Conservation (phyloP, 2,888 invertebrate genomes). For the Chaitophorus viminalis region DNA sequence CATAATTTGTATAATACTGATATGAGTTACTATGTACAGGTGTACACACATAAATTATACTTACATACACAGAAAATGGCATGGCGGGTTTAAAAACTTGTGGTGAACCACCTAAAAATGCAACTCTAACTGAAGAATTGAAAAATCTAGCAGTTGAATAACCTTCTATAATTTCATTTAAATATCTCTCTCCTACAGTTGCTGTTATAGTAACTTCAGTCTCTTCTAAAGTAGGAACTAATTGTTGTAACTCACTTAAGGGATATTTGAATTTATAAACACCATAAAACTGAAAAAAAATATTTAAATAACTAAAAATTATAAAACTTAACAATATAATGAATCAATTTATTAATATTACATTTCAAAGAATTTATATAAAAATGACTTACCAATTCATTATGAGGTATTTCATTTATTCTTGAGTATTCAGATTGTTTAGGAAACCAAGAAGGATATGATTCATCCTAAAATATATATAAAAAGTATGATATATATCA, state of each 20-base stretch:
- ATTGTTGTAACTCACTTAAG: constrained; percentile 78
- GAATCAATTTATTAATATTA: background rate
- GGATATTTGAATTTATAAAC: constrained; percentile 88
- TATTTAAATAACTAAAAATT: constrained; percentile 58
- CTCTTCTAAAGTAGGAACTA: constrained; percentile 76
- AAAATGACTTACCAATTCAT: constrained; percentile 75
- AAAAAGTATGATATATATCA: constrained; percentile 15
- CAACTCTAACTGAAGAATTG: constrained; percentile 84
- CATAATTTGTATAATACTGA: background rate
- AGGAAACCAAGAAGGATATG: constrained; percentile 83
- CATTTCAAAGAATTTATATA: background rate
- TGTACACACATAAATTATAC: constrained; percentile 66
- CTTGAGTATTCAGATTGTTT: constrained; percentile 68
- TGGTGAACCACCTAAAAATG: constrained; percentile 88
- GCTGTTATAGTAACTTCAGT: constrained; percentile 87
- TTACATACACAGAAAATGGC: constrained; percentile 87
- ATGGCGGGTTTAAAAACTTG: constrained; percentile 96
- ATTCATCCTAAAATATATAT: constrained; percentile 73
- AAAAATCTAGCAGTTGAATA: constrained; percentile 88
- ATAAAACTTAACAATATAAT: constrained; percentile 38
- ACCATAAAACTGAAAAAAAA: constrained; percentile 79
- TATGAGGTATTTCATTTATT: constrained; percentile 71
- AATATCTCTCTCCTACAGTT: constrained; percentile 86
- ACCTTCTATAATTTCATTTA: constrained; percentile 86
- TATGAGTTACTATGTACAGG: background rate